phyloP scores from a whole-genome alignment of 2,113 vertebrate genomes.

The Menidia beryllina region DNA sequence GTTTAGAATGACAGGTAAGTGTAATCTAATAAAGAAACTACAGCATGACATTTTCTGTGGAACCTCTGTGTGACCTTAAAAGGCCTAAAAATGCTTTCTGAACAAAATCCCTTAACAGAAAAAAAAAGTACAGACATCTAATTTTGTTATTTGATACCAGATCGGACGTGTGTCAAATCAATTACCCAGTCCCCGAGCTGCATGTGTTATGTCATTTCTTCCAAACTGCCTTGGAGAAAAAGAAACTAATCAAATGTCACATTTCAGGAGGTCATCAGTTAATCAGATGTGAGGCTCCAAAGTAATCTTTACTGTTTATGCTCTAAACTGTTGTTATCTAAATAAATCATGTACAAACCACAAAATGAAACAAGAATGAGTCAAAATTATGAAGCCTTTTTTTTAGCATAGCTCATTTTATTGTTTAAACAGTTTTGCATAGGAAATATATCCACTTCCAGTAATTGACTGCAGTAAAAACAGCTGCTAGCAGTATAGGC shows the following conservation, averaged over 20 bases:
- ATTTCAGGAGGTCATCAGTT: no score
- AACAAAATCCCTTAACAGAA: no score
- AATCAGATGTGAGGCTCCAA: neutral
- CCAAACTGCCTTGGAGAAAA: neutral
- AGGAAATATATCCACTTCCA: slow-evolving; percentile 99
- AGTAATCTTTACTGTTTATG: neutral
- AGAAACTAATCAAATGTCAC: no score
- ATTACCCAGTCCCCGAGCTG: no score
- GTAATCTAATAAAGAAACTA: no score
- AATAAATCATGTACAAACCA: slow-evolving; percentile 1
- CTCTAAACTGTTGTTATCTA: neutral
- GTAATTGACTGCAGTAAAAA: slow-evolving; percentile 99
- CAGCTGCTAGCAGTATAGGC: slow-evolving; percentile 99
- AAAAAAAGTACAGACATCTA: no score
- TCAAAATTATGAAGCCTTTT: slow-evolving; percentile 52
- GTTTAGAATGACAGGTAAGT: neutral
- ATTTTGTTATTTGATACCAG: no score
- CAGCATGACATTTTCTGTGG: no score
- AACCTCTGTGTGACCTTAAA: no score
- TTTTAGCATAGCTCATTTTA: slow-evolving; percentile 99
- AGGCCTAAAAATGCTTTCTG: no score
- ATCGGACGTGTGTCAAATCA: no score
- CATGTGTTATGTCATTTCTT: no score
- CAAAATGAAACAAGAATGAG: slow-evolving; percentile 63
- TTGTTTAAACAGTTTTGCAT: slow-evolving; percentile 99